These are phyloP conservation scores for Sparus aurata DNA, from an alignment of 2,797 vertebrate genomes.

Conservation along the genomic window DNA sequence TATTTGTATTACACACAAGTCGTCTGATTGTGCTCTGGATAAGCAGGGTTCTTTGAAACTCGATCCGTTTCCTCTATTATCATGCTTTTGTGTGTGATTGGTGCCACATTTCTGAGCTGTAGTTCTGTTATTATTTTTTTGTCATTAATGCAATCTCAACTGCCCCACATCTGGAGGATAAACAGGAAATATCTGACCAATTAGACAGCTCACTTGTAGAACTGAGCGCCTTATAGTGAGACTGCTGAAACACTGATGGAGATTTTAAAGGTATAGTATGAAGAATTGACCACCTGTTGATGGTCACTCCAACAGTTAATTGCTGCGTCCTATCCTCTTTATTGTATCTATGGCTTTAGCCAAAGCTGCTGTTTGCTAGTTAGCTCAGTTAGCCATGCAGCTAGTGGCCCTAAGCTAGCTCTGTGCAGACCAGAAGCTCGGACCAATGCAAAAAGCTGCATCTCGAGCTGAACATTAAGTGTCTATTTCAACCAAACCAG, in stretches of 20 bases:
- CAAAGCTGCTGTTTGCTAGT: no score
- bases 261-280: no score
- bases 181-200: slow-evolving; percentile 54
- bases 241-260: slow-evolving; percentile 3
- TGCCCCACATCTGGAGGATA: slow-evolving; percentile 56
- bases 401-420: no score
- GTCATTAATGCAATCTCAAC: slow-evolving; percentile 50
- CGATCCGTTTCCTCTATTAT: slow-evolving; percentile 58
- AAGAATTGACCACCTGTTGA: no score
- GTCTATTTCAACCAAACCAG: no score
- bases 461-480: no score
- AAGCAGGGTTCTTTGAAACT: slow-evolving; percentile 55
- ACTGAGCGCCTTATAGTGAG: background rate
- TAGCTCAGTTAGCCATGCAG: no score
- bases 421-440: no score
- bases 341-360: no score
- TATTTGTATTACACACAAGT: slow-evolving; percentile 62
- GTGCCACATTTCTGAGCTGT: slow-evolving; percentile 41
- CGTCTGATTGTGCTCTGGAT: slow-evolving; percentile 50
- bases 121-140: slow-evolving; percentile 47
- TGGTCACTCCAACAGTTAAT: no score
- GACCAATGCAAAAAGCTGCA: no score
- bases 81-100: slow-evolving; percentile 47
- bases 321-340: no score
- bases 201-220: slow-evolving; percentile 26